Evolutionary conservation across 2,113 vertebrate genomes (phyloP).

Genomic region (Nyctibius bracteatus): DNA sequence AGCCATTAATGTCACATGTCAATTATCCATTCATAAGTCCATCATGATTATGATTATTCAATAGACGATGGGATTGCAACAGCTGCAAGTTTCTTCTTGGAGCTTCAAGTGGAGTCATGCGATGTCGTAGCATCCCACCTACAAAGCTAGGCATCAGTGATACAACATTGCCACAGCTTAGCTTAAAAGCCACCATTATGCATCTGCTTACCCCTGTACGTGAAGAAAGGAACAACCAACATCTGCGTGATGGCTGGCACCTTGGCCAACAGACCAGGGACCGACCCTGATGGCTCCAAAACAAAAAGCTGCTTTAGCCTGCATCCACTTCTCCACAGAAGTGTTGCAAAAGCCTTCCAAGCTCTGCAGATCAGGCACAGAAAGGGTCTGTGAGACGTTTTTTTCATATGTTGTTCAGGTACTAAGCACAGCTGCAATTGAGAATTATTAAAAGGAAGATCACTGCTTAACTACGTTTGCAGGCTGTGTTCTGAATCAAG

Average conservation of each 20-base stretch:
- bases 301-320: not conserved
- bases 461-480: not conserved
- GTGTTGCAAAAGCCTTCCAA: not conserved
- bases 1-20: not conserved
- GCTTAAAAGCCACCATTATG: not conserved
- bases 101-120: not conserved
- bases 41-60: not conserved
- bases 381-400: not conserved
- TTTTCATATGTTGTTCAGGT: not conserved
- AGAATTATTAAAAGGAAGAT: not conserved
- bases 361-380: not conserved
- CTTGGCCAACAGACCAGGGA: not conserved
- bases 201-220: not conserved
- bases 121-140: not conserved
- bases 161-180: not conserved
- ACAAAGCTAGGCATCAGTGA: not conserved
- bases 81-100: not conserved
- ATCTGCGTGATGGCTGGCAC: not conserved
- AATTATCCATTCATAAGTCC: not conserved
- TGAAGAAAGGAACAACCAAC: not conserved
- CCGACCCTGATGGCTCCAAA: not conserved
- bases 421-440: not conserved
- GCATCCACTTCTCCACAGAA: not conserved
- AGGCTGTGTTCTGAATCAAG: not conserved
- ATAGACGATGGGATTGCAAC: not conserved